Base-by-base conservation (phyloP, 2,113 vertebrate genomes). In the Geothlypis trichas region DNA sequence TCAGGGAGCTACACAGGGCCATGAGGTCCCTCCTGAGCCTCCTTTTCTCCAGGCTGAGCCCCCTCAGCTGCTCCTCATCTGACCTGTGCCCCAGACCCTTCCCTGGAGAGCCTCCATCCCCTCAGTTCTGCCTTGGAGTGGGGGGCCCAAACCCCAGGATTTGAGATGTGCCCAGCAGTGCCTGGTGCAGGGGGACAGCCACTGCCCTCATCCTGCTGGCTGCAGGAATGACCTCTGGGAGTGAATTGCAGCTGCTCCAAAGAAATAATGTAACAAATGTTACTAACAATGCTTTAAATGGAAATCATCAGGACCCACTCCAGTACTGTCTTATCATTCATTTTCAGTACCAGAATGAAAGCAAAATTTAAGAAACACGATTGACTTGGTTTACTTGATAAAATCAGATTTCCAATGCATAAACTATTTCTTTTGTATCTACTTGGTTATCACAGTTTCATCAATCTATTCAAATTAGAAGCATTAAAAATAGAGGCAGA, bases 171-270 rank as follows among this genome's bases (percentile, higher is more conserved):
- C 28, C 68, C 54, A 58, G 11, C 59, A 77, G 47, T 44, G 49
- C 33, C 4, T 2, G 49, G 16, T 15, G 10, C 33, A 27, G 19
- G 33, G 28, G 19, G 0, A 5, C 1, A 4, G 24, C 31, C 31
- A 5, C 30, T 67, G 33, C 61, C 49, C 55, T 65, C 0, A 0
- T 74, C 37, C 47, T 63, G 0, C 68, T 83, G 62, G 35, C 11
- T 46, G 13, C 72, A 5, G 24, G 13, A 69, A 44, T 39, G 42
- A 62, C 52, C 47, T 67, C 16, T 24, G 1, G 44, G 68, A 68
- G 20, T 68, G 15, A 72, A 84, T 12, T 87, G 23, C 41, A 92
- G n/a, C 37, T 94, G 46, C 54, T 89, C 37, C 24, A 85, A 94
- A 85, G 31, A 75, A 74, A 63, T 17, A 52, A 31, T 0, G 0